Conservation (phyloP, 2,113 vertebrate genomes). For the Falco punctatus region DNA sequence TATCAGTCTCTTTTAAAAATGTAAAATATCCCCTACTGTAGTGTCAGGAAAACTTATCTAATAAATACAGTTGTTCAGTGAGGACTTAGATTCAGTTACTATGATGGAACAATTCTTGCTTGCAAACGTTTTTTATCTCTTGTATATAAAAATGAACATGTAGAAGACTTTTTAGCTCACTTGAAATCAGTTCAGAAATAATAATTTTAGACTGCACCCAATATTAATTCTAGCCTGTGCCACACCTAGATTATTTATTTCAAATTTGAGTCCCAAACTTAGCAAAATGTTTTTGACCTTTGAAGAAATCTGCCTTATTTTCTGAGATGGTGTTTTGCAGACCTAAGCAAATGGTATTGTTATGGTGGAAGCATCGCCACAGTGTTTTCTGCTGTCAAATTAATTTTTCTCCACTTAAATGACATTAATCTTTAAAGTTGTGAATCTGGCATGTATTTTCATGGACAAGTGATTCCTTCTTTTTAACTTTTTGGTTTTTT, state of each 20-base stretch:
- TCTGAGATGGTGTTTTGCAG: neutral
- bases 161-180: neutral
- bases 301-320: neutral
- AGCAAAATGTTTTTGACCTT: neutral
- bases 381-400: neutral
- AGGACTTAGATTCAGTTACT: neutral
- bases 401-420: neutral
- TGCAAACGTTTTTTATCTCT: neutral
- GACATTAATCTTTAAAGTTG: neutral
- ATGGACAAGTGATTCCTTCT: neutral
- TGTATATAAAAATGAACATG: neutral
- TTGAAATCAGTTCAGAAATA: neutral
- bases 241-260: neutral
- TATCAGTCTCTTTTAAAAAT: neutral
- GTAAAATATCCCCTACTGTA: neutral
- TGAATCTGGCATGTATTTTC: neutral
- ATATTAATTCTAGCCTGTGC: neutral
- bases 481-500: neutral
- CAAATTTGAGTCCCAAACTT: neutral
- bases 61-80: neutral
- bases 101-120: neutral
- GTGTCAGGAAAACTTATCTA: neutral
- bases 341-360: neutral
- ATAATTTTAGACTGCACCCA: neutral
- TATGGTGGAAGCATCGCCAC: neutral